Evolutionary conservation across 1,140 invertebrate genomes (phyloP), one percentile per base, ranked within the genome.

Genomic region (Ips nitidus): DNA sequence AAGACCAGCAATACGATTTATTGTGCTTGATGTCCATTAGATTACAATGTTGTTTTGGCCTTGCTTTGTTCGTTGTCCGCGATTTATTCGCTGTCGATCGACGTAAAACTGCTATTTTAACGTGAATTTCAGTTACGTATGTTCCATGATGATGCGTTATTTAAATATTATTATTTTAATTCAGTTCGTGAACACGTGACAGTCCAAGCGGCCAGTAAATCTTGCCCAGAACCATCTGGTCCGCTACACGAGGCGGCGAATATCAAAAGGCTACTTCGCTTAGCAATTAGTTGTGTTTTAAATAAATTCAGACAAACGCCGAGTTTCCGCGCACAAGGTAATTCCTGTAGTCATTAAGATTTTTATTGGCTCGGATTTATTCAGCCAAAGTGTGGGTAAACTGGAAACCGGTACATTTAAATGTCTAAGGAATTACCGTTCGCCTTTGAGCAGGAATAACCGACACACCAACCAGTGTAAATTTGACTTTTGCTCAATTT

Each of bases 21-120:
- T 57, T 22, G 53, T 47, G 41, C 53, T 65, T 56, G 63, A 65
- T 55, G 63, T 57, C 63, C 63, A 65, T 65, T 65, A 65, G 63
- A 65, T 65, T 65, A 45, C 63, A 43, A 56, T 56, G 53, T 7
- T 65, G 41, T 55, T 65, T 65, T 65, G 53, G 53, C 63, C 63
- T 65, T 65, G 63, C 63, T 56, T 65, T 65, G 63, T 65, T 42
- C 41, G 7, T 38, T 43, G n/a, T 52, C 3, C 40, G 47, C 53
- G 52, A 65, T 65, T 65, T 65, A 65, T 56, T n/a, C 2, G 50
- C 63, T 55, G 52, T 55, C 52, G 52, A 55, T 55, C 8, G 52
- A 55, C 52, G 52, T 55, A 55, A 55, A 55, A 55, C 37, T 55
- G 37, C 8, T 55, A 38, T 37, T 50, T 50, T 22, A 22, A 50